Evolutionary conservation across 2,797 vertebrate species (phyloP).

Genomic region (Eidolon dupreanum): DNA sequence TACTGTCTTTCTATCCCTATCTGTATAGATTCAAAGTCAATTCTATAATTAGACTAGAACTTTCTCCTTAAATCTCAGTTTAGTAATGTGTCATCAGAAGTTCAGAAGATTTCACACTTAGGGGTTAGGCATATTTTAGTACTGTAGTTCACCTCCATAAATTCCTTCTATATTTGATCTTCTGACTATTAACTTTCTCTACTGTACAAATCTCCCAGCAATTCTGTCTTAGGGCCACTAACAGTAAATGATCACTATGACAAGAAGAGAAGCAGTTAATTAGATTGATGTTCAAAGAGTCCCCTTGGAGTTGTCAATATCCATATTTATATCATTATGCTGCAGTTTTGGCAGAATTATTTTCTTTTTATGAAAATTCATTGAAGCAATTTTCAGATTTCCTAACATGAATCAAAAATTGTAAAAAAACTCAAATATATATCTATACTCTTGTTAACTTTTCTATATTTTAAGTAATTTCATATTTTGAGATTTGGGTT

Average conservation of each 20-base stretch:
- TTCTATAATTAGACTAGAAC: slow-evolving; percentile 47
- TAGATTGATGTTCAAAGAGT: slow-evolving; percentile 66
- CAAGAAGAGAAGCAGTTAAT: slow-evolving; percentile 63
- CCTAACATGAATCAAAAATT: slow-evolving; percentile 74
- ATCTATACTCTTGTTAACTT: slow-evolving; percentile 13
- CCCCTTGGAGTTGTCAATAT: slow-evolving; percentile 64
- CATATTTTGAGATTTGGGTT: neutral
- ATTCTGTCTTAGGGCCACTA: slow-evolving; percentile 35
- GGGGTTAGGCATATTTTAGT: neutral
- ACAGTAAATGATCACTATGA: slow-evolving; percentile 50
- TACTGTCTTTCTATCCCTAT: neutral
- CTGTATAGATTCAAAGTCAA: slow-evolving; percentile 42
- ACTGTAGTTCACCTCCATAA: slow-evolving; percentile 44
- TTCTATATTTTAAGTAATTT: slow-evolving; percentile 27
- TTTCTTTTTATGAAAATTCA: slow-evolving; percentile 75
- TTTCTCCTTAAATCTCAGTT: neutral
- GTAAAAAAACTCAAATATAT: slow-evolving; percentile 35
- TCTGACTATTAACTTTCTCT: slow-evolving; percentile 47
- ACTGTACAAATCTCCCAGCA: neutral
- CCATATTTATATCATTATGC: slow-evolving; percentile 74
- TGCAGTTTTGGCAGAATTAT: slow-evolving; percentile 75
- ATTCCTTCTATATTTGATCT: slow-evolving; percentile 45
- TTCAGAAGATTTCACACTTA: slow-evolving; percentile 41
- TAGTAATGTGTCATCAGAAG: slow-evolving; percentile 8
- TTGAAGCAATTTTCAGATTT: slow-evolving; percentile 74